Conservation (phyloP, 1,140 invertebrate species). For the Dendroctonus ponderosae region DNA sequence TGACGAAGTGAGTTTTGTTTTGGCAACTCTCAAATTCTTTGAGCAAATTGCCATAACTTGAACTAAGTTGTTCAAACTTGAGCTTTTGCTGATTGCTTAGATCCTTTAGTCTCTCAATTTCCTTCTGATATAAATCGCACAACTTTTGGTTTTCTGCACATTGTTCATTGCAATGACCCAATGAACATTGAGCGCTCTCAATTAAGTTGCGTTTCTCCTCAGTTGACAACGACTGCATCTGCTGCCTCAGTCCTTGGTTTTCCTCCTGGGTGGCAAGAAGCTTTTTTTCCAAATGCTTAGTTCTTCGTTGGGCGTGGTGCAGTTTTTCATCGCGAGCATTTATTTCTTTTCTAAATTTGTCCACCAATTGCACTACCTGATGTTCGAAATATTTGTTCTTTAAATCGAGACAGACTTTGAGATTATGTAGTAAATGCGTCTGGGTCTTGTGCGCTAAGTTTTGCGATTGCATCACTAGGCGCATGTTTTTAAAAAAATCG, state of each 20-base stretch:
- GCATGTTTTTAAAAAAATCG: slow-evolving; percentile 21
- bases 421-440: slow-evolving; percentile 7
- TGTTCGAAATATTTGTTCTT: slow-evolving; percentile 19
- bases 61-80: slow-evolving; percentile 25
- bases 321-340: slow-evolving; percentile 13
- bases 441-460: slow-evolving; percentile 11
- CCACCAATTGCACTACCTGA: slow-evolving; percentile 20
- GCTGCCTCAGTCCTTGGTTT: slow-evolving; percentile 17
- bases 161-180: slow-evolving; percentile 26
- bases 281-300: slow-evolving; percentile 28
- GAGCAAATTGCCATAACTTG: slow-evolving; percentile 9
- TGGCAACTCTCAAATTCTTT: slow-evolving; percentile 29
- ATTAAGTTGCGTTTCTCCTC: too few species aligned
- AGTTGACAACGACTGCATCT: too few species aligned
- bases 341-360: slow-evolving; percentile 29
- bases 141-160: slow-evolving; percentile 9
- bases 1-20: slow-evolving; percentile 30
- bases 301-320: slow-evolving; percentile 9
- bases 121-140: slow-evolving; percentile 18
- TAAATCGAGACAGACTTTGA: slow-evolving; percentile 23
- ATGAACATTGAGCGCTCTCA: slow-evolving; percentile 1
- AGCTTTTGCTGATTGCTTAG: slow-evolving; percentile 15
- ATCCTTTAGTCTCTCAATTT: slow-evolving; percentile 23
- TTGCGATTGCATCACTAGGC: slow-evolving; percentile 1
- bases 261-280: slow-evolving; percentile 8